Evolutionary conservation across 2,797 vertebrate genomes (phyloP).

Genomic region (Sebastes itinus): DNA sequence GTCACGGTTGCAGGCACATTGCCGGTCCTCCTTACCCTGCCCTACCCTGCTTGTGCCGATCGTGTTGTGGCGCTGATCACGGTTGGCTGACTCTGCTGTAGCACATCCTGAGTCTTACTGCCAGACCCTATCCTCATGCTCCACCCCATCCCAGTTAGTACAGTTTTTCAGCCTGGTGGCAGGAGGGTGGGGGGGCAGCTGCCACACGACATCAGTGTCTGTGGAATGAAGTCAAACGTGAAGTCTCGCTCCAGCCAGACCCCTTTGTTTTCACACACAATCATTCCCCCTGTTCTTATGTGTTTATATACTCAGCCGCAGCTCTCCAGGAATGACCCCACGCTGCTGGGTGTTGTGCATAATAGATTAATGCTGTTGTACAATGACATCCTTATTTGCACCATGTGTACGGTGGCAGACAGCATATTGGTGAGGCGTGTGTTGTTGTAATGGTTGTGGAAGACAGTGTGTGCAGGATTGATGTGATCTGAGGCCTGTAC

Average conservation of each 20-base stretch:
- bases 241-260: slow-evolving; percentile 57
- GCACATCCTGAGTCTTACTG: slow-evolving; percentile 26
- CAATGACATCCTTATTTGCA: slow-evolving; percentile 18
- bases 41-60: not conserved
- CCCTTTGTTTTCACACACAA: slow-evolving; percentile 64
- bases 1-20: slow-evolving; percentile 8
- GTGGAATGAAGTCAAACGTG: slow-evolving; percentile 66
- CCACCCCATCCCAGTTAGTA: slow-evolving; percentile 35
- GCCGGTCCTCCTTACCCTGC: not conserved
- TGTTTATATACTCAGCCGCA: slow-evolving; percentile 14
- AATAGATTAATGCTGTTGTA: slow-evolving; percentile 12
- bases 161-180: slow-evolving; percentile 35
- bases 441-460: not conserved
- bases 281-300: slow-evolving; percentile 27
- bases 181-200: slow-evolving; percentile 48
- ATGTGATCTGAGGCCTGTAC: not conserved
- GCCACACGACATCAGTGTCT: slow-evolving; percentile 65
- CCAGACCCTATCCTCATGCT: slow-evolving; percentile 21
- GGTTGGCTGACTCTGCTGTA: slow-evolving; percentile 22
- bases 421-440: not conserved
- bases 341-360: not conserved
- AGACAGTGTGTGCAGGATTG: not conserved
- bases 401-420: not conserved
- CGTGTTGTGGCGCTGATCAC: not conserved
- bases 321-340: slow-evolving; percentile 36